Percentiles rank a stretch among this genome's conserved stretches.
These are phyloP conservation scores for Tigriopus californicus DNA, from an alignment of 2,888 invertebrate species.

Conservation along the genomic window DNA sequence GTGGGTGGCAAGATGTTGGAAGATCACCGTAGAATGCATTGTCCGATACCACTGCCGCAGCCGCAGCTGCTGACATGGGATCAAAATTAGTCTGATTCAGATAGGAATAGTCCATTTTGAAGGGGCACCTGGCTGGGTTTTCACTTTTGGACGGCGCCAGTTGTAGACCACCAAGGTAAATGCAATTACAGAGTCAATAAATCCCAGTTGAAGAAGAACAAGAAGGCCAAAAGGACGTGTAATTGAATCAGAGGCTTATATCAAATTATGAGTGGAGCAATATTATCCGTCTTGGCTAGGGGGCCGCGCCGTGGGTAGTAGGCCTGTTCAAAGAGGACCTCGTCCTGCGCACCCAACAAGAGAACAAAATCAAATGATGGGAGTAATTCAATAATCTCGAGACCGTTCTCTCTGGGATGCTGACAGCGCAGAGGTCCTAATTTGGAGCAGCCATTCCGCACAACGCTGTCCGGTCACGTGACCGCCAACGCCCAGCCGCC, in stretches of 20 bases:
- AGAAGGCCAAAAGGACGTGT: neutral
- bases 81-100: slow-evolving; percentile 4
- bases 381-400: neutral
- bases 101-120: slow-evolving; percentile 8
- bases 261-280: neutral
- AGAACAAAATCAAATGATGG: neutral
- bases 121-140: neutral
- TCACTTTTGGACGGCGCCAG: too few relatives aligned
- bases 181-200: neutral
- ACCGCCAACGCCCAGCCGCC: too few relatives aligned
- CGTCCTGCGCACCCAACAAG: neutral
- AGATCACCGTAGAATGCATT: neutral
- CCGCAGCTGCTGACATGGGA: neutral
- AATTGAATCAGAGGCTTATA: slow-evolving; percentile 1
- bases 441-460: too few relatives aligned
- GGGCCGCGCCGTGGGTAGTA: too few relatives aligned
- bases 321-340: too few relatives aligned
- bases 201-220: neutral
- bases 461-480: too few relatives aligned
- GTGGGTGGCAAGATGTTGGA: neutral
- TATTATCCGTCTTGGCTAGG: neutral
- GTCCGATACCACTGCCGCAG: neutral
- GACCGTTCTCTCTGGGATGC: too few relatives aligned
- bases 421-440: too few relatives aligned
- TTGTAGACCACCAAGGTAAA: neutral